These are phyloP conservation scores for Australoheros facetus DNA, from an alignment of 2,797 vertebrate genomes.

Conservation along the genomic window DNA sequence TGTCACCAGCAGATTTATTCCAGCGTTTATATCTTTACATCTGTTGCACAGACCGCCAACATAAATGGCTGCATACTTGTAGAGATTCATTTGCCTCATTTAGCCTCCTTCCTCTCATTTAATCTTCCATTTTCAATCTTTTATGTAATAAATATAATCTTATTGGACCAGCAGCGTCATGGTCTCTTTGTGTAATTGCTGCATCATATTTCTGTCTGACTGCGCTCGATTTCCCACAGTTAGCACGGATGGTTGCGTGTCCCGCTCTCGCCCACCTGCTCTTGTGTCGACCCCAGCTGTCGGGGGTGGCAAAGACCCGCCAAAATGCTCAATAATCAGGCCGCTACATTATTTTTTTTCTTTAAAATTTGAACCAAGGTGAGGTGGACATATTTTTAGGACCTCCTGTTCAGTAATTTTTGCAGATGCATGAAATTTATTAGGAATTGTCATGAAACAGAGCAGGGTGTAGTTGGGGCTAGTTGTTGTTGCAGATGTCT, in stretches of 20 bases:
- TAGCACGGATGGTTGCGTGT: not conserved
- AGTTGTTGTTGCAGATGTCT: not conserved
- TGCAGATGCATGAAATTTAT: not conserved
- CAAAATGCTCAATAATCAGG: not conserved
- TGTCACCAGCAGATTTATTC: not conserved
- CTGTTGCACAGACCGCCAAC: not conserved
- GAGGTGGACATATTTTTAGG: not conserved
- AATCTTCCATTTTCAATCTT: not conserved
- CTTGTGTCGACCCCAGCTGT: not conserved
- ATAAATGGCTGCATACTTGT: not conserved
- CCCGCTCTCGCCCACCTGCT: slow-evolving; percentile 11
- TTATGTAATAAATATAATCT: not conserved
- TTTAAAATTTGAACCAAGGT: not conserved
- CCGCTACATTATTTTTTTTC: not conserved
- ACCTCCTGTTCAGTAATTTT: not conserved
- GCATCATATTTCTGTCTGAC: slow-evolving; percentile 23
- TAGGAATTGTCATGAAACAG: not conserved
- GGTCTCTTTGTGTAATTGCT: slow-evolving; percentile 22
- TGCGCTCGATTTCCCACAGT: not conserved
- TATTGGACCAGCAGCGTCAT: not conserved
- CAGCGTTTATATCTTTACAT: not conserved
- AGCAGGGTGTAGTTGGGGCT: not conserved
- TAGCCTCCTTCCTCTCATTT: not conserved
- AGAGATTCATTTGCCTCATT: not conserved
- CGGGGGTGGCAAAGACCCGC: not conserved